Base-by-base conservation (phyloP, 1,140 invertebrate species). In the Drosophila pallidifrons region DNA sequence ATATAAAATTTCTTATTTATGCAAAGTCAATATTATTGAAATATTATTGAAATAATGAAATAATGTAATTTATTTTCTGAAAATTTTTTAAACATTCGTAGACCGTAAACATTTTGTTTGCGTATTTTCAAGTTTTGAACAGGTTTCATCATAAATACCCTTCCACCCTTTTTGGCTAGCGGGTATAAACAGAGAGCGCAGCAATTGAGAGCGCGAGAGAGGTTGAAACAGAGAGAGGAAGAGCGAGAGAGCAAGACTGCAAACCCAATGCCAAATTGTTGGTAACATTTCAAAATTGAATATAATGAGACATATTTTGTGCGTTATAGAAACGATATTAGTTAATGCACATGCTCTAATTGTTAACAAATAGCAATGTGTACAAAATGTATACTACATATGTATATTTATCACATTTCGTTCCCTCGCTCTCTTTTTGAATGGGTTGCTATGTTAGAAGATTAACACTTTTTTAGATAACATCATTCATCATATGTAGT, bases 221-320 rank as follows among this genome's bases (percentile, higher is more conserved):
- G 16, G 16, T 16, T 16, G 16, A 15, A 15, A 16, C 1, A 16
- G 16, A 25, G 20, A 25, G 20, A 32, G 32, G 32, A 38, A 65
- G 63, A 43, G 63, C 8, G 6, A 45, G 61, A 58, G 52, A 58
- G 51, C 13, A 25, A 25, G 60, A 58, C 59, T 43, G 43, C 13
- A 52, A 35, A 72, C 55, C 45, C 70, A 73, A 64, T 61, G 60
- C 43, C 65, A 57, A 75, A 75, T 69, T 75, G 51, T 60, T 69
- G 66, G 58, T 57, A 28, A 15, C 35, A 38, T 38, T 38, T 13
- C 4, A 43, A 43, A 43, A 13, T 43, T 43, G 41, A 43, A 43
- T 5, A 43, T 43, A 13, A 43, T 43, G 41, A 13, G 41, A 43
- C 41, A 43, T 43, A 43, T 41, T 41, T 41, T 32, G 30, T 7